Conservation (phyloP, 2,797 vertebrate genomes). For the Buceros bicornis region DNA sequence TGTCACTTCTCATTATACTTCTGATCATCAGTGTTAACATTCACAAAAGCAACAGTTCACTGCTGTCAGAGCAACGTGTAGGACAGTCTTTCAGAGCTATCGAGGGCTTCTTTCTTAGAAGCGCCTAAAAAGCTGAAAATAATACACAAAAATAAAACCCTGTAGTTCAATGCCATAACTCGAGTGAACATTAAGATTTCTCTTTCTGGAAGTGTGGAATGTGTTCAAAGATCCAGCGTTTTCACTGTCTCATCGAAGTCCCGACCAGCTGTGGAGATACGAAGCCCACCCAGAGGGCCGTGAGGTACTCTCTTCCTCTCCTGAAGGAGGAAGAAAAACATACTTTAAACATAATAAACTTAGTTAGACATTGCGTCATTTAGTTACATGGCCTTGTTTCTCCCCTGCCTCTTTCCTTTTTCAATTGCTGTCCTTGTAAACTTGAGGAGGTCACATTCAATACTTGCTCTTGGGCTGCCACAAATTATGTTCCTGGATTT, state of each 20-base stretch:
- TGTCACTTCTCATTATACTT: not conserved
- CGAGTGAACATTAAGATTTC: not conserved
- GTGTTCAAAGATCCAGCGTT: not conserved
- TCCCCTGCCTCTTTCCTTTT: not conserved
- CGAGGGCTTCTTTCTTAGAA: not conserved
- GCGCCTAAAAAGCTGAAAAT: slow-evolving; percentile 6
- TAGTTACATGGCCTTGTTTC: not conserved
- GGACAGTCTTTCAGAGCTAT: not conserved
- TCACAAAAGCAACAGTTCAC: not conserved
- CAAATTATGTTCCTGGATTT: not conserved
- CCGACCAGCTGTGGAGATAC: slow-evolving; percentile 98
- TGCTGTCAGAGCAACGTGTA: not conserved
- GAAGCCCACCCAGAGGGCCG: slow-evolving; percentile 93
- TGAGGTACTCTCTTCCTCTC: slow-evolving; percentile 87
- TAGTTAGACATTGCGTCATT: not conserved
- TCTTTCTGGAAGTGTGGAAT: slow-evolving; percentile 44
- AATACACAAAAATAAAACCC: slow-evolving; percentile 7
- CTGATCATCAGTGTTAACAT: not conserved
- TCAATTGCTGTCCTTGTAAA: not conserved
- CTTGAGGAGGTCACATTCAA: not conserved
- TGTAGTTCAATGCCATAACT: not conserved
- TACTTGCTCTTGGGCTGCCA: not conserved
- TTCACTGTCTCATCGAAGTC: slow-evolving; percentile 83
- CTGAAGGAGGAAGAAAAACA: slow-evolving; percentile 75
- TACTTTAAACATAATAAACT: not conserved